Conservation (phyloP, 1,140 invertebrate species). For the Pristionchus pacificus region DNA sequence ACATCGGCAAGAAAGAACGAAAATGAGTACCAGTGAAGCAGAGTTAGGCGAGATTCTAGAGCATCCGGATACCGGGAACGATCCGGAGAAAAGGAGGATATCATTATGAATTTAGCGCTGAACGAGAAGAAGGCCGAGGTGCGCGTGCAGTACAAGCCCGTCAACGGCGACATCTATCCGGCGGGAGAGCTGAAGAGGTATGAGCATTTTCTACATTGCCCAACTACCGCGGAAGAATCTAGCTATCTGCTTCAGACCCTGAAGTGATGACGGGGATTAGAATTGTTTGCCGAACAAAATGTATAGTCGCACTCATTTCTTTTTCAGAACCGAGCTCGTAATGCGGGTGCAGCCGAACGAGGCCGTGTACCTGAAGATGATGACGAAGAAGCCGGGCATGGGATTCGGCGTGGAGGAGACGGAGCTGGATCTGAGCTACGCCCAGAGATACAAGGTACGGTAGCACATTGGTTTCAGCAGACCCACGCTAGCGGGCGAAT, state of each 20-base stretch:
- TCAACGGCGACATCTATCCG: conserved; percentile 81
- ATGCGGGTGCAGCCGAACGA: conserved; percentile 94
- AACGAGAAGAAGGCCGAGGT: conserved; percentile 63
- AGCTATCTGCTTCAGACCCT: too few species aligned
- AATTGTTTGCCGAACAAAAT: background rate
- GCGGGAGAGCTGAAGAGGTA: conserved; percentile 68
- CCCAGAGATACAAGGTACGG: conserved; percentile 78
- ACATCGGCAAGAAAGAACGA: too few species aligned
- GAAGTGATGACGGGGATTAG: too few species aligned
- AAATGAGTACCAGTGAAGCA: too few species aligned
- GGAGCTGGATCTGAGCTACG: conserved; percentile 90
- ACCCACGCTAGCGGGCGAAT: background rate
- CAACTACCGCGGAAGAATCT: background rate
- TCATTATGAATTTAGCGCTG: conserved; percentile 20
- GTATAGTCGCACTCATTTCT: conserved; percentile 34
- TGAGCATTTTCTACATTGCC: background rate
- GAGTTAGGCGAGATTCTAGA: too few species aligned
- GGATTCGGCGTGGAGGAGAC: conserved; percentile 91
- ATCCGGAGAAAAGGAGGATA: background rate
- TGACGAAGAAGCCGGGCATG: conserved; percentile 93
- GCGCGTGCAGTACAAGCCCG: conserved; percentile 87
- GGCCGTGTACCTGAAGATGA: conserved; percentile 92
- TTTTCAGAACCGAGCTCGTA: conserved; percentile 80
- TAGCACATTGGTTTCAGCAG: too few species aligned
- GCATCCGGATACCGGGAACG: too few species aligned